Evolutionary conservation across 2,113 vertebrate genomes (phyloP).

Genomic region (Ptilonorhynchus violaceus): DNA sequence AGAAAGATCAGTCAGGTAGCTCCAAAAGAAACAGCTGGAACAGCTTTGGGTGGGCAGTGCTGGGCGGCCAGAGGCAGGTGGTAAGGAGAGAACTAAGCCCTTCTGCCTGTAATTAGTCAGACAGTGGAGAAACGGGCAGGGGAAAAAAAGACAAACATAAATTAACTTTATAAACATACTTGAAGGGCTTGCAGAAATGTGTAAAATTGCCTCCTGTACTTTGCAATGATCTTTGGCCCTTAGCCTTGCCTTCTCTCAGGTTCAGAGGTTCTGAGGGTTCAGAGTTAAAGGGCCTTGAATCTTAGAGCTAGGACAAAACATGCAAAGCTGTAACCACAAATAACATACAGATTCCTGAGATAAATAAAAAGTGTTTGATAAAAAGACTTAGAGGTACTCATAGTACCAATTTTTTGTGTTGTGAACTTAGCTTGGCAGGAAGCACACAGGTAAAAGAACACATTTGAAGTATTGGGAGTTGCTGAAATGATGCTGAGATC

Average conservation of each 20-base stretch:
- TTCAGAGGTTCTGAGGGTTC: background rate
- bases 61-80: background rate
- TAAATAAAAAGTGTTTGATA: background rate
- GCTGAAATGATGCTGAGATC: background rate
- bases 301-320: background rate
- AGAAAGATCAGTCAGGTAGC: background rate
- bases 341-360: background rate
- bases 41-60: background rate
- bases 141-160: background rate
- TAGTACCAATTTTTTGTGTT: background rate
- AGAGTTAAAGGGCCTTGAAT: background rate
- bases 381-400: background rate
- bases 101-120: background rate
- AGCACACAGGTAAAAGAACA: background rate
- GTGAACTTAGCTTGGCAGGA: background rate
- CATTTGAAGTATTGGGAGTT: background rate
- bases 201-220: background rate
- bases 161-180: background rate
- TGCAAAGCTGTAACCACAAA: background rate
- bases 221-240: background rate
- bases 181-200: background rate
- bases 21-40: background rate
- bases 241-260: rapidly evolving
- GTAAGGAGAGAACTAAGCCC: background rate
- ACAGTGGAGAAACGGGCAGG: background rate